Percentiles rank a stretch among this genome's conserved stretches.
phyloP scores from a whole-genome alignment of 2,888 invertebrate species.

The Lypha dubia region DNA sequence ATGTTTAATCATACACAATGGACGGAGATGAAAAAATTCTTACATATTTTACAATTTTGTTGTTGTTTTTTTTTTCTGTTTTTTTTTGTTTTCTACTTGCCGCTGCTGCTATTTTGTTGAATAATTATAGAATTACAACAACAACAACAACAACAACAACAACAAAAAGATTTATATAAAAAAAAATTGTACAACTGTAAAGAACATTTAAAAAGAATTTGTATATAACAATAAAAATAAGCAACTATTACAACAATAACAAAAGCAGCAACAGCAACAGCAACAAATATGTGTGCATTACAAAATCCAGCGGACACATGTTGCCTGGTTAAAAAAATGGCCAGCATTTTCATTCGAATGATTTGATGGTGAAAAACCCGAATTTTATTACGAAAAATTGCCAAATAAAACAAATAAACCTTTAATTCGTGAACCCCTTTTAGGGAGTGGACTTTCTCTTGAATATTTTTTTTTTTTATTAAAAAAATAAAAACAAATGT shows the following conservation, averaged over 20 bases:
- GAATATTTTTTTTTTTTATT: constrained; percentile 1
- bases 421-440: constrained; percentile 64
- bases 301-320: constrained; percentile 24
- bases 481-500: constrained; percentile 55
- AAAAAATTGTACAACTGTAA: neutral
- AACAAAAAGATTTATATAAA: constrained; percentile 12
- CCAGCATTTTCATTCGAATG: constrained; percentile 14
- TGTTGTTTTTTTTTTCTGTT: too few relatives aligned
- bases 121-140: constrained; percentile 43
- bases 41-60: constrained; percentile 13
- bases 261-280: constrained; percentile 12
- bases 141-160: constrained; percentile 10
- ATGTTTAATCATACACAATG: constrained; percentile 70
- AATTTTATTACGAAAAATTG: constrained; percentile 54
- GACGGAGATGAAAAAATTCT: constrained; percentile 67
- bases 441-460: constrained; percentile 68
- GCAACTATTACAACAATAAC: neutral
- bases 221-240: constrained; percentile 57
- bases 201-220: constrained; percentile 67
- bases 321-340: constrained; percentile 27
- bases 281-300: too few relatives aligned
- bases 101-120: constrained; percentile 36
- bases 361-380: constrained; percentile 28
- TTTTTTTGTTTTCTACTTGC: constrained; percentile 17
- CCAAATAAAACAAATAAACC: constrained; percentile 62